These are phyloP conservation scores for Miichthys miiuy DNA, from an alignment of 2,797 vertebrate genomes.

Conservation along the genomic window DNA sequence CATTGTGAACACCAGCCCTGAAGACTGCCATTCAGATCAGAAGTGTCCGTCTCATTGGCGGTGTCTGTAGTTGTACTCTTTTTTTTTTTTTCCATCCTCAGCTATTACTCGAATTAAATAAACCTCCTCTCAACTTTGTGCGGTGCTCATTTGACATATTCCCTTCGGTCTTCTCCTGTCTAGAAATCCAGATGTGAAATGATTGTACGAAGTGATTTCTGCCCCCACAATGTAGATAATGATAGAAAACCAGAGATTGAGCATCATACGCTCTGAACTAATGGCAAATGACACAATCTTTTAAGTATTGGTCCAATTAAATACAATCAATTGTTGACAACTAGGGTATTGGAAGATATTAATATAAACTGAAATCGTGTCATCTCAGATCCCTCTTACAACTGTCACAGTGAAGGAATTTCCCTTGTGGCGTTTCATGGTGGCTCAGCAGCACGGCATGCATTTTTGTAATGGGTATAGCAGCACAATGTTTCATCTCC, in stretches of 20 bases:
- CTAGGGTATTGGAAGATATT: background rate
- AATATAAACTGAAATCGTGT: background rate
- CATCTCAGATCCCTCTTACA: background rate
- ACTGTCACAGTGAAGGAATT: no score
- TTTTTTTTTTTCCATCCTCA: background rate
- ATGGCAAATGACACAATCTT: background rate
- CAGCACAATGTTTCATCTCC: no score
- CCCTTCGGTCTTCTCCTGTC: conserved; percentile 3
- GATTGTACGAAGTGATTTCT: conserved; percentile 14
- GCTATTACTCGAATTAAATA: conserved; percentile 37
- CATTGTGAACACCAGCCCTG: conserved; percentile 20
- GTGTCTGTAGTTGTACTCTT: background rate
- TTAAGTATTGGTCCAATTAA: conserved; percentile 14
- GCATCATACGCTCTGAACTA: background rate
- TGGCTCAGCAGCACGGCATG: no score
- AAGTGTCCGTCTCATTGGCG: conserved; percentile 20
- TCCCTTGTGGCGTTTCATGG: no score
- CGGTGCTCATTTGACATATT: conserved; percentile 9
- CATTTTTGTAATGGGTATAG: no score
- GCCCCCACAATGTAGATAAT: background rate
- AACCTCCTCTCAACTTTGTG: conserved; percentile 23
- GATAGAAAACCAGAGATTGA: background rate
- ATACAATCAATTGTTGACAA: conserved; percentile 27
- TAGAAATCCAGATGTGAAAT: conserved; percentile 32
- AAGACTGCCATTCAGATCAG: conserved; percentile 24